Percentiles rank a stretch among this genome's conserved stretches.
phyloP scores from a whole-genome alignment of 2,113 vertebrate species.

The Colistium nudipinnis region DNA sequence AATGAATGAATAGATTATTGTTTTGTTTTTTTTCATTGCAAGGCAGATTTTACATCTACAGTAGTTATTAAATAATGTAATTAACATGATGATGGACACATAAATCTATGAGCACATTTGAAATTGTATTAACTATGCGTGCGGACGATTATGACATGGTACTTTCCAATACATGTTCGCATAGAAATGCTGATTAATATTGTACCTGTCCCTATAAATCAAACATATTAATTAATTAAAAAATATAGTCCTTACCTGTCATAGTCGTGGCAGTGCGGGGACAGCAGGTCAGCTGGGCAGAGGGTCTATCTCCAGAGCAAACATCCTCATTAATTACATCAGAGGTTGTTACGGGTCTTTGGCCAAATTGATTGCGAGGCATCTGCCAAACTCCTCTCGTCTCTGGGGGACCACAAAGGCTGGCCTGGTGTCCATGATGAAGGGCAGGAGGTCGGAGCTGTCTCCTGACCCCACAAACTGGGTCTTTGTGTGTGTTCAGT shows the following conservation, averaged over 20 bases:
- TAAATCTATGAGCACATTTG: too few species aligned
- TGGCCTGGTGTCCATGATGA: constrained; percentile 5
- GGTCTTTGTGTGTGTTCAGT: constrained; percentile 29
- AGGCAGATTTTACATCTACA: too few species aligned
- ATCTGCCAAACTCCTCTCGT: constrained; percentile 61
- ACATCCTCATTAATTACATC: constrained; percentile 48
- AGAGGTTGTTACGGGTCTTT: constrained; percentile 56
- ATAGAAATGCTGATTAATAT: too few species aligned
- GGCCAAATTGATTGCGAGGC: constrained; percentile 69
- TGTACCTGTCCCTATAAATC: too few species aligned
- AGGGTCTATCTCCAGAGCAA: constrained; percentile 16
- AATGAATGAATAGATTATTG: too few species aligned
- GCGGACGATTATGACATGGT: too few species aligned
- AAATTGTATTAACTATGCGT: too few species aligned
- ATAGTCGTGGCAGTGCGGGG: not conserved
- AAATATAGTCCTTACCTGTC: constrained; percentile 5
- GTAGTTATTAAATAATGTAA: too few species aligned
- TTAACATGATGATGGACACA: too few species aligned
- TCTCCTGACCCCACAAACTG: constrained; percentile 27
- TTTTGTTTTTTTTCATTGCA: too few species aligned
- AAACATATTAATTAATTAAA: not conserved
- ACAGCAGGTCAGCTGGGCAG: constrained; percentile 13
- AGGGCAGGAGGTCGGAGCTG: constrained; percentile 30
- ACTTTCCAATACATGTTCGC: too few species aligned
- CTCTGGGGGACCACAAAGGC: constrained; percentile 28